Base-by-base conservation (phyloP, 2,113 vertebrate species). In the Hystrix cristata region DNA sequence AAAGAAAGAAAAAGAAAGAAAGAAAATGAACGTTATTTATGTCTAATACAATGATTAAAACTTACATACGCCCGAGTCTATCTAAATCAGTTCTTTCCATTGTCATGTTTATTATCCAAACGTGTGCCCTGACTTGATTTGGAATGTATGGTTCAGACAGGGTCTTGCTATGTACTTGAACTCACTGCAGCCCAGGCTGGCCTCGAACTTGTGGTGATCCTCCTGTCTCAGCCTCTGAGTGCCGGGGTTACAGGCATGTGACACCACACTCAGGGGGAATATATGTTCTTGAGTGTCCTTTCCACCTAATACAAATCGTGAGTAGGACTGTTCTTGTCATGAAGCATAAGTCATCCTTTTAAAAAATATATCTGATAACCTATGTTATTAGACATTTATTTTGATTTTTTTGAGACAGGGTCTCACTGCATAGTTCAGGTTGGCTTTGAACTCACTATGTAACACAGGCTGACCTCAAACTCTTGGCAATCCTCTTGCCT, bases 1-100 rank as follows among this genome's bases (percentile, higher is more conserved):
- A 34, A 34, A 67, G 3, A 67, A 16, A 16, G 57, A 57, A 16
- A 16, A 16, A 57, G 72, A 76, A 90, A 91, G 82, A 60, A n/a
- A 97, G 79, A 87, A 93, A 92, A 87, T 53, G 62, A 97, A 74
- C 53, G n/a, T 19, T 82, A 18, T 34, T 62, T 67, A 38, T 83
- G 38, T 59, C 19, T 97, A 71, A 90, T 16, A 76, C 80, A 86
- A 38, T 34, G 57, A 91, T 27, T 90, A 92, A 83, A 60, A 43
- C 12, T 88, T 96, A 89, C 60, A 79, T 65, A 92, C 69, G 27
- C 34, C 78, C 48, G 51, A 84, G 43, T 89, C 31, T 69, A 67
- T 67, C 60, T 86, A 82, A 79, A 8, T 91, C 31, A 93, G 72
- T 81, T 93, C 31, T 71, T 81, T 82, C 64, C 64, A 48, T 82